Base-by-base conservation (phyloP, 2,113 vertebrate species). In the Malurus elegans region DNA sequence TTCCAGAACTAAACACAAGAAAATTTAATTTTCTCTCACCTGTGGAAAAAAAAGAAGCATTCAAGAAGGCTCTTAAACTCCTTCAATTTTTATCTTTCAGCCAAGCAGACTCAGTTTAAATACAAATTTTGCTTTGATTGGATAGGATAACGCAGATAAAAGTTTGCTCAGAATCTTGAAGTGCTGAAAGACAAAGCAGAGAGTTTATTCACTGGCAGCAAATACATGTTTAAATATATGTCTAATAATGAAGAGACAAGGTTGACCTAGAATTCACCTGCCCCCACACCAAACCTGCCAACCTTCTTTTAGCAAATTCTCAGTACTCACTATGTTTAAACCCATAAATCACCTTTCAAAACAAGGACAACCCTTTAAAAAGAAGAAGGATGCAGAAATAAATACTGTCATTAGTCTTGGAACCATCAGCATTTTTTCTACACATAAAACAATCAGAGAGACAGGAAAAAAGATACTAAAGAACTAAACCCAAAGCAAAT, bases 401-500 rank as follows among this genome's bases (percentile, higher is more conserved):
- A 93, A 80, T 19, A 56, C 14, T 50, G 25, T 38, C 38, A 76
- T 92, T 81, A 70, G 45, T 73, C 75, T 71, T 92, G 82, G 74
- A 96, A 90, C 21, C 31, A 71, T 62, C 38, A 86, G 18, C 40
- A 78, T 36, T 88, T 81, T 90, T 71, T 90, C 56, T 84, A 36
- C 81, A 42, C 40, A 69, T 86, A 81, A 95, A 95, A 83, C 72
- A 92, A 74, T 65, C 65, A 92, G 62, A 34, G 32, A 74, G 74
- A 53, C 26, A 57, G 69, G 64, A 94, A 86, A 74, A 82, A 72
- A 66, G 25, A 73, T 60, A 82, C 31, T 91, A 67, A 79, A 90
- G 78, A 83, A 92, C 34, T 90, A 95, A 96, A 64, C 50, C 50
- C 57, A 88, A 80, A 75, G 56, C 28, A 92, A 95, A 88, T 48